phyloP scores from a whole-genome alignment of 2,888 invertebrate species.

The Eulithis testata region DNA sequence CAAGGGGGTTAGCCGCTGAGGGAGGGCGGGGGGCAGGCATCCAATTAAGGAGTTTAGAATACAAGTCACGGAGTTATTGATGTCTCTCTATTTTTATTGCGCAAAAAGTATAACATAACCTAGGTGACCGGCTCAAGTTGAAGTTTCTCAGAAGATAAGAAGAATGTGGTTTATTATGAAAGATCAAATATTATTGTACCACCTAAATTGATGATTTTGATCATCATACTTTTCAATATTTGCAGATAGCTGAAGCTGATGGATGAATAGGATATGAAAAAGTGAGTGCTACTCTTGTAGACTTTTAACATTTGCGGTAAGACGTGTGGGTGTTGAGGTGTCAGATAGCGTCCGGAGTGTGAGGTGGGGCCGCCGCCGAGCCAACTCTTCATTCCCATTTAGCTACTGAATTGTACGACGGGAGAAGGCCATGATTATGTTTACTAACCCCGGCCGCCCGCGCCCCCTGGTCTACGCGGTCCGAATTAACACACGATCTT shows the following conservation, averaged over 20 bases:
- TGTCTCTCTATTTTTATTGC: conserved; percentile 65
- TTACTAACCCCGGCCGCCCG: conserved; percentile 76
- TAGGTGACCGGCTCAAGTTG: conserved; percentile 36
- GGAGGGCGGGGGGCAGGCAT: conserved; percentile 60
- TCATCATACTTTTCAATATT: conserved; percentile 1
- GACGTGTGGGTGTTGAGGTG: conserved; percentile 69
- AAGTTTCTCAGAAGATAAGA: conserved; percentile 38
- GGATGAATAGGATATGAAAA: conserved; percentile 12
- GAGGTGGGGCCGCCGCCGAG: conserved; percentile 62
- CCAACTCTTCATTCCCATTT: conserved; percentile 80
- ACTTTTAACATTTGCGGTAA: conserved; percentile 64
- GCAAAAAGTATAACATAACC: conserved; percentile 45
- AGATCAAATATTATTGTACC: conserved; percentile 7
- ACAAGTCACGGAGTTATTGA: conserved; percentile 76
- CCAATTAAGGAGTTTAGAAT: conserved; percentile 80
- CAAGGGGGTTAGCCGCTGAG: conserved; percentile 57
- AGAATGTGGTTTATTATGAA: conserved; percentile 37
- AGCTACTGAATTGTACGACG: conserved; percentile 80
- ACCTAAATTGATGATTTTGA: conserved; percentile 2
- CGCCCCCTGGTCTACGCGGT: conserved; percentile 70
- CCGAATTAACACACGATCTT: conserved; percentile 81
- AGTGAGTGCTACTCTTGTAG: conserved; percentile 43
- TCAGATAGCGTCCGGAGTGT: conserved; percentile 61
- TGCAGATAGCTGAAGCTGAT: conserved; percentile 5
- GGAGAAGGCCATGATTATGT: conserved; percentile 80